A percentile compares a stretch with the other conserved stretches of the same genome.
Evolutionary conservation across 2,888 invertebrate species (phyloP).

Genomic region (Odontothrips loti): DNA sequence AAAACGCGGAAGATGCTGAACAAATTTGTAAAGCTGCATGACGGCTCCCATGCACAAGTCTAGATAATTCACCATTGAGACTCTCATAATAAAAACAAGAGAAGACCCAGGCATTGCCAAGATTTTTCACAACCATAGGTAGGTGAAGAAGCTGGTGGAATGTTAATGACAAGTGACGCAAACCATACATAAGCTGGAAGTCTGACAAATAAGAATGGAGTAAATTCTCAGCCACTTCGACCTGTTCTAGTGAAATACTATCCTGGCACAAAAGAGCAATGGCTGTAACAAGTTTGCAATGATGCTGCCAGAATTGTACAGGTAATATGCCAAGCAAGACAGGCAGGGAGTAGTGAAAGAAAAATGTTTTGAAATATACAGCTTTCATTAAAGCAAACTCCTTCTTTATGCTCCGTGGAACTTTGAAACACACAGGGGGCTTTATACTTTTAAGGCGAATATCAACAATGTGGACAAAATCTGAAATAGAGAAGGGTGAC

Average conservation of each 20-base stretch:
- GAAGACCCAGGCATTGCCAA: neutral
- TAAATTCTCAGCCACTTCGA: neutral
- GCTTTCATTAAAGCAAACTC: neutral
- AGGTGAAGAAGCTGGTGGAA: neutral
- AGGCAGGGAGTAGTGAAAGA: neutral
- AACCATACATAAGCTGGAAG: neutral
- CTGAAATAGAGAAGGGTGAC: neutral
- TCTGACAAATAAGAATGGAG: neutral
- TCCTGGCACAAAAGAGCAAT: neutral
- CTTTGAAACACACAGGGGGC: neutral
- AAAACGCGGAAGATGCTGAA: neutral
- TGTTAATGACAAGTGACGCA: neutral
- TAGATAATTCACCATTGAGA: neutral
- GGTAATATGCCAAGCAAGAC: neutral
- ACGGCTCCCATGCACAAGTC: neutral
- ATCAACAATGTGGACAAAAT: neutral
- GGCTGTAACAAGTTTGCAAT: neutral
- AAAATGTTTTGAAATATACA: neutral
- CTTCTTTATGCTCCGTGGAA: neutral
- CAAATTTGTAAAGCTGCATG: neutral
- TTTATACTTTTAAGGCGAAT: neutral
- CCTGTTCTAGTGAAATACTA: neutral
- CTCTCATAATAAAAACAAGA: neutral
- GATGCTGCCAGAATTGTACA: neutral
- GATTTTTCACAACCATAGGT: neutral